Conservation (phyloP, 2,888 invertebrate species). For the Cataglyphis livida region DNA sequence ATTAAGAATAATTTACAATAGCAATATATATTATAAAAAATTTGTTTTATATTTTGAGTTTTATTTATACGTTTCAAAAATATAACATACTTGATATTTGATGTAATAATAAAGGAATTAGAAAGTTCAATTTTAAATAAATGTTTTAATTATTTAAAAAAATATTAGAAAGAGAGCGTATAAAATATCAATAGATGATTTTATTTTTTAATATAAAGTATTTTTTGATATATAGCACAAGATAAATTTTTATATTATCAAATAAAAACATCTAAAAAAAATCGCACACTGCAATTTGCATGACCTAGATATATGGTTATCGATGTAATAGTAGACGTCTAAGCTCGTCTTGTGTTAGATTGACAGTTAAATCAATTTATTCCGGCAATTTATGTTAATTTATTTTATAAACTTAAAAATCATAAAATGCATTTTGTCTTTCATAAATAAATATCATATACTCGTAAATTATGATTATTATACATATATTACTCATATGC, state of each 20-base stretch:
- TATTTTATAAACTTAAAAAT: constrained; percentile 24
- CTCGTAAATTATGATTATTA: neutral
- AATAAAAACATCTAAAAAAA: constrained; percentile 21
- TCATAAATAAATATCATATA: neutral
- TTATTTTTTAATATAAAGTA: neutral
- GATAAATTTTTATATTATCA: neutral
- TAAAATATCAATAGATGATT: neutral
- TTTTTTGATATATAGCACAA: neutral
- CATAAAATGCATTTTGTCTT: neutral
- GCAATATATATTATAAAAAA: neutral
- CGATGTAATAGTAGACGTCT: constrained; percentile 31
- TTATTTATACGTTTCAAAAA: constrained; percentile 1
- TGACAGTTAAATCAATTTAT: constrained; percentile 39
- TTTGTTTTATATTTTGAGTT: neutral
- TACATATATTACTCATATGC: neutral
- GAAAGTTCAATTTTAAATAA: constrained; percentile 11
- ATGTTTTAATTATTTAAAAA: neutral
- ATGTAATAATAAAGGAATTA: neutral
- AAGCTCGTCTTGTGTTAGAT: constrained; percentile 5
- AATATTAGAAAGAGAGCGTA: neutral
- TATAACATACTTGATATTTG: too few relatives aligned
- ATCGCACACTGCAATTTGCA: constrained; percentile 25
- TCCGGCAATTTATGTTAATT: constrained; percentile 12
- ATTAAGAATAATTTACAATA: neutral
- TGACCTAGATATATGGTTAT: constrained; percentile 36